A percentile compares a stretch with the other conserved stretches of the same genome.
Evolutionary conservation across 64 coral and sea anemone genomes (phyloP).

Genomic region (Orbicella faveolata): DNA sequence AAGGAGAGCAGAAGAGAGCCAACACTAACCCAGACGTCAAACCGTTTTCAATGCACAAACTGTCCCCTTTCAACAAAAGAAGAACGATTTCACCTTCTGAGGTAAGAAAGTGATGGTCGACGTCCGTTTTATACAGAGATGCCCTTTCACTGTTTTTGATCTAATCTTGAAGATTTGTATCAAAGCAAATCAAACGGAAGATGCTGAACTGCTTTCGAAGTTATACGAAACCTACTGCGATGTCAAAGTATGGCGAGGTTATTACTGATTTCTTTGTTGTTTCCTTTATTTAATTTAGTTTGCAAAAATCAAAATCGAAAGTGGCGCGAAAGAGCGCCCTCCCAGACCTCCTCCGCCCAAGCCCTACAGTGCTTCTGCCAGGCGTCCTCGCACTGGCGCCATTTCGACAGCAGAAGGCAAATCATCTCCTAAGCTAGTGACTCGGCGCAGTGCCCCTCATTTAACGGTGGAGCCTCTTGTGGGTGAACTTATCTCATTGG

Average conservation of each 20-base stretch:
- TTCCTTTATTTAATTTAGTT: background rate
- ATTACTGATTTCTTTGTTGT: too few relatives aligned
- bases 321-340: slow-evolving; percentile 12
- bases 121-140: background rate
- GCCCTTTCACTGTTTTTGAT: background rate
- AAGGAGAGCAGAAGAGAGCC: slow-evolving; percentile 40
- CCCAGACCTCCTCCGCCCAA: slow-evolving; percentile 50
- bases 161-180: background rate
- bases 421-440: background rate
- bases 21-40: slow-evolving; percentile 38
- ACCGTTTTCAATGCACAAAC: slow-evolving; percentile 4
- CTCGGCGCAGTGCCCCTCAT: slow-evolving; percentile 55
- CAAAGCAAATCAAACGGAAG: too few relatives aligned
- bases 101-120: background rate
- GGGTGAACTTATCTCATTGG: slow-evolving; percentile 45
- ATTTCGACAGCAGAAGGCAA: slow-evolving; percentile 30
- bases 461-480: slow-evolving; percentile 9
- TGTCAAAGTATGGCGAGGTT: too few relatives aligned
- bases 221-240: too few relatives aligned
- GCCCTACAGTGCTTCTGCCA: background rate
- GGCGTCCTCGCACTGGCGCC: slow-evolving; percentile 33
- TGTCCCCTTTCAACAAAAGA: slow-evolving; percentile 49
- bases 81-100: slow-evolving; percentile 44
- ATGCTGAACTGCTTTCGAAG: too few relatives aligned
- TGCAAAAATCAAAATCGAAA: slow-evolving; percentile 8